Evolutionary conservation across 2,113 vertebrate species (phyloP), one percentile per base, ranked within the genome.

Genomic region (Cygnus buccinator): DNA sequence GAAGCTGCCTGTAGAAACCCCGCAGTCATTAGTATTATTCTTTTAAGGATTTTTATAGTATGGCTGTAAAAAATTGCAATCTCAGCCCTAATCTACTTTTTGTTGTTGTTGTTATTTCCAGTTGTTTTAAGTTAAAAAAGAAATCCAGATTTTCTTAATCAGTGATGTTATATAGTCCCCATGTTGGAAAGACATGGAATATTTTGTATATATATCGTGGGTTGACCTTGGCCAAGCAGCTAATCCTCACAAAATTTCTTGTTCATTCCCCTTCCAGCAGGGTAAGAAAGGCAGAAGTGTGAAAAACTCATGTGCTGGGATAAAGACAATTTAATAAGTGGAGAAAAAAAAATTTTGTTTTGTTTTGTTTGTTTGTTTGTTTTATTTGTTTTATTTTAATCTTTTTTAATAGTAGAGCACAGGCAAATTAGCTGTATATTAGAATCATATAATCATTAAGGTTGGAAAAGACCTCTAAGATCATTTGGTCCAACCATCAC

Each of bases 1-100:
- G 20, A 62, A 48, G 13, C 77, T 95, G 85, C 22, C 90, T 65
- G 82, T 72, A 83, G 89, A 97, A 94, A 95, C 13, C 9, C 59
- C 19, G 17, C 39, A 43, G 18, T 39, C 23, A 46, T 46, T 46
- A 20, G 20, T 46, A 37, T 58, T 3, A 6, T 23, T 52, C 48
- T 70, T 77, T 66, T 31, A 11, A 21, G 20, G 25, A 14, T 37
- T 16, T 22, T 35, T 83, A 41, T 62, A 43, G 50, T 61, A 29
- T n/a, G 68, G 25, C 33, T 90, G 19, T 39, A 41, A 68, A 74
- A 43, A 52, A 21, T 4, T 26, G 19, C 17, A 9, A 13, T 43
- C 29, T 78, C 28, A 68, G 7, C 6, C 58, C 13, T 39, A 4
- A 13, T 35, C 52, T 72, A 19, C 10, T 48, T 37, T 31, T 58